A percentile compares a stretch with the other conserved stretches of the same genome.
These are phyloP conservation scores for Diabrotica balteata DNA, from an alignment of 2,888 invertebrate species.

Conservation along the genomic window DNA sequence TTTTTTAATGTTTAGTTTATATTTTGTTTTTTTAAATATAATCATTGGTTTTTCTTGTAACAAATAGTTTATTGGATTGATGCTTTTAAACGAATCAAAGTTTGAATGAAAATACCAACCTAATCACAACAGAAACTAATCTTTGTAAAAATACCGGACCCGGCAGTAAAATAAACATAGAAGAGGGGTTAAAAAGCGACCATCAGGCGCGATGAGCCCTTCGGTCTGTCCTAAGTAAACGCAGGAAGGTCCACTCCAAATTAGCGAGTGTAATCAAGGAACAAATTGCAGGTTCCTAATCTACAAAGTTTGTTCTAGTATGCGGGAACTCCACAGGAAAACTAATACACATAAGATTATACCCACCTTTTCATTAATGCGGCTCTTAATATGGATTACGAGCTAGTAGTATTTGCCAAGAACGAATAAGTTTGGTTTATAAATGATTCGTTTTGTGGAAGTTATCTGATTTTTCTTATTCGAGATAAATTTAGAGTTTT, in stretches of 20 bases:
- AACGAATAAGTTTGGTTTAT: no score
- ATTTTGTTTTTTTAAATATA: no score
- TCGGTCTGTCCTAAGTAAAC: conserved; percentile 52
- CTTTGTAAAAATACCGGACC: conserved; percentile 17
- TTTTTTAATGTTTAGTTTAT: no score
- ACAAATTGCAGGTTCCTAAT: conserved; percentile 50
- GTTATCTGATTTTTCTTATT: no score
- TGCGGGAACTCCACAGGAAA: conserved; percentile 24
- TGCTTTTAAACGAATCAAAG: no score
- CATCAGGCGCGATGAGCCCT: conserved; percentile 15
- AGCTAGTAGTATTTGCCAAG: no score
- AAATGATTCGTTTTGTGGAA: no score
- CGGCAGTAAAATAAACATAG: conserved; percentile 20
- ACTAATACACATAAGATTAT: conserved; percentile 34
- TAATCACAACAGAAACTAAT: conserved; percentile 16
- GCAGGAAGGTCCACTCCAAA: conserved; percentile 51
- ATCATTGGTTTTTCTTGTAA: no score
- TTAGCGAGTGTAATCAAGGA: conserved; percentile 55
- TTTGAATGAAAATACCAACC: no score
- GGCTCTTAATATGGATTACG: conserved; percentile 13
- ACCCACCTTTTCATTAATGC: conserved; percentile 24
- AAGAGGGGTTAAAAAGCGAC: conserved; percentile 15
- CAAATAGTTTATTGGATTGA: no score
- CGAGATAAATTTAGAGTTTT: no score
- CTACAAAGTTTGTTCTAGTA: conserved; percentile 34